Conservation (phyloP, 2,113 vertebrate genomes). For the Periophthalmodon schlosseri region DNA sequence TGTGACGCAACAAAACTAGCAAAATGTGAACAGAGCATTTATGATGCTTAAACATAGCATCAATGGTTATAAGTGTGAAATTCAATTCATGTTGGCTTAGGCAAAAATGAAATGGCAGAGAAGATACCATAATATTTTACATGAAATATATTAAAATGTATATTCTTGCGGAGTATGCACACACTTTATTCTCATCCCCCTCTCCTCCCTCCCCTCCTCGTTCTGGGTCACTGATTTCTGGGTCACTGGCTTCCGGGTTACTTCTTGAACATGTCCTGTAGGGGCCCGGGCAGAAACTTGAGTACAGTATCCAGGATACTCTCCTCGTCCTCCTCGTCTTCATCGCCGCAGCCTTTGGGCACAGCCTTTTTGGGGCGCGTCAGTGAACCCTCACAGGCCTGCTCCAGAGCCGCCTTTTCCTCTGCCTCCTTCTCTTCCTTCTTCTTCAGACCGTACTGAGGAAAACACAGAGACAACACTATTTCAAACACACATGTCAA, state of each 20-base stretch:
- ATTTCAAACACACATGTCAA: neutral
- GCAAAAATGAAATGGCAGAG: no score
- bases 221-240: neutral
- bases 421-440: slow-evolving; percentile 98
- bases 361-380: slow-evolving; percentile 97
- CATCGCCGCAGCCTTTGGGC: slow-evolving; percentile 90
- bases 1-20: no score
- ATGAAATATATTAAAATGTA: no score
- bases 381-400: slow-evolving; percentile 95
- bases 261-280: slow-evolving; percentile 99
- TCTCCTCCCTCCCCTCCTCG: neutral
- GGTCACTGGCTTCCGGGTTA: slow-evolving; percentile 64
- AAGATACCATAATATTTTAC: no score
- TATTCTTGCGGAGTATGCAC: neutral
- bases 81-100: no score
- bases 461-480: neutral
- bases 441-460: slow-evolving; percentile 96
- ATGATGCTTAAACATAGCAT: no score
- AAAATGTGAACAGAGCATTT: no score
- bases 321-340: slow-evolving; percentile 94
- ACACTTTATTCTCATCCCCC: neutral
- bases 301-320: slow-evolving; percentile 98
- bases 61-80: no score
- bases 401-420: slow-evolving; percentile 96
- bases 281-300: slow-evolving; percentile 94